Base-by-base conservation (phyloP, 1,140 invertebrate species). In the Drosophila varians region DNA sequence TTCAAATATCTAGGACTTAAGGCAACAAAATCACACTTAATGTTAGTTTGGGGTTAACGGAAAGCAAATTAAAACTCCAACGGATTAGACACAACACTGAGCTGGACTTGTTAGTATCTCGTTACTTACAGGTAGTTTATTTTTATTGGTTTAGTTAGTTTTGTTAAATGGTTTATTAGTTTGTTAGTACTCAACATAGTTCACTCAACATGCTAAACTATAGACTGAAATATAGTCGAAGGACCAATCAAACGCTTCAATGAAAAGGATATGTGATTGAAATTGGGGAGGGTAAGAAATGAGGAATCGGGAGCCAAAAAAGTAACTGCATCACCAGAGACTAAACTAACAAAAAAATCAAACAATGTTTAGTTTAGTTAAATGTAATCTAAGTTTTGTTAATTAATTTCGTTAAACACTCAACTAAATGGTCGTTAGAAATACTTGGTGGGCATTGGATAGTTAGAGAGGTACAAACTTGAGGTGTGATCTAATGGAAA, bases 191-290 rank as follows among this genome's bases (percentile, higher is more conserved):
- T n/a, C n/a, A n/a, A n/a, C n/a, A n/a, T n/a, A 64, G 42, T 70
- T 77, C 76, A 68, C 82, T 82, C 65, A 82, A 87, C 82, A 87
- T 87, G 82, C 82, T 72, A 71, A 77, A 71, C 82, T 87, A 80
- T 74, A 64, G 56, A 76, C 60, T 48, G 11, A 34, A 28, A 61
- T 49, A 42, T 83, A 66, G 66, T 87, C 56, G 45, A 70, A 70
- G 74, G 64, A 82, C 77, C 77, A 87, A 87, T 87, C 74, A 82
- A 87, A 87, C 77, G 69, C 56, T 82, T 69, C 60, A 87, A 64
- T 77, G 77, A 23, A 87, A 75, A 56, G 45, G 48, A 47, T 66
- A 69, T n/a, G 75, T 57, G 40, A 60, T 52, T 23, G 23, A 5
- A 70, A 47, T 26, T 54, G 18, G 73, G 34, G 42, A 26, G 36